Base-by-base conservation (phyloP, 2,113 vertebrate genomes). In the Odocoileus hemionus region DNA sequence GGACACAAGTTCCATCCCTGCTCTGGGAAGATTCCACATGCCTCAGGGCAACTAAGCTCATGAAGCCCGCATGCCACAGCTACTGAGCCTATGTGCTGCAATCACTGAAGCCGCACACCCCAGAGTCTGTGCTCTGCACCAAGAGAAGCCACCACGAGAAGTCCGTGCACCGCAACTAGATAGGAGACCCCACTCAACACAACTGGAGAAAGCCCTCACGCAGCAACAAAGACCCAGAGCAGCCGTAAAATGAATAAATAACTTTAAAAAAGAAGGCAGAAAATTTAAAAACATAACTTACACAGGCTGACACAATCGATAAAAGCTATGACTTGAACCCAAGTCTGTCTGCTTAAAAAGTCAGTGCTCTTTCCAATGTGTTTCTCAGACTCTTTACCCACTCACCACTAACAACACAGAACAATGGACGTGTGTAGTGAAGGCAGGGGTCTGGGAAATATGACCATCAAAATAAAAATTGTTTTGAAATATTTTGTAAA, bases 21-120 rank as follows among this genome's bases (percentile, higher is more conserved):
- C 13, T 78, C 74, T 45, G 39, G 74, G 74, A 78, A 78, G 74
- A 78, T 45, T 16, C 39, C 74, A 78, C 39, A 9, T 45, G 25
- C 14, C 74, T 45, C 74, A 26, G 3, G 39, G 43, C 43, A 76
- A 23, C 74, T 78, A 45, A 78, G 74, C 21, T 21, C 64, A 2
- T 2, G 70, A 74, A 13, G 67, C 36, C 36, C 25, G 3, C 21
- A 7, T 1, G 36, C 67, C 67, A 43, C 70, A 76, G 12, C 12
- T 25, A 14, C 70, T 26, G 39, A 76, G 70, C 23, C 39, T 7
- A 26, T 15, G 70, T 43, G 39, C 39, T 7, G 39, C 70, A 76
- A 2, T 15, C 26, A 26, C 39, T 0, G 23, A 43, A 14, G 70
- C 70, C 0, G 12, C 23, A 26, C 70, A 43, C 11, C 70, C 6